Evolutionary conservation across 2,113 vertebrate genomes (phyloP).

Genomic region (Phalacrocorax carbo): DNA sequence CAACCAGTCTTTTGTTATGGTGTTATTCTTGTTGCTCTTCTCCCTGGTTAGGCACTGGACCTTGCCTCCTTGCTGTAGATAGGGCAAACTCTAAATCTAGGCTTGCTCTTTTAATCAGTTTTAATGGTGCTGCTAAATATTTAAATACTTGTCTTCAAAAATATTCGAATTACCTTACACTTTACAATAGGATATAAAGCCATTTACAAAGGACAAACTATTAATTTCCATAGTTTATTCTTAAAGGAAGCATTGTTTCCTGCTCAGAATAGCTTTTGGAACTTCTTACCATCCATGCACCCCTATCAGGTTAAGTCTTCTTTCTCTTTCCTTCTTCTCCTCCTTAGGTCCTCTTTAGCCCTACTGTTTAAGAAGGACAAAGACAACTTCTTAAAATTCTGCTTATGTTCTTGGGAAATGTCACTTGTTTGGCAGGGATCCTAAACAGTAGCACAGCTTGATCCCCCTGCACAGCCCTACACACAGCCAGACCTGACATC

Average conservation of each 20-base stretch:
- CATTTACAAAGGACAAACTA: not conserved
- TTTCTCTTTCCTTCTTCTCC: not conserved
- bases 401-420: constrained; percentile 67
- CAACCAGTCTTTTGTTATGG: not conserved
- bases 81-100: not conserved
- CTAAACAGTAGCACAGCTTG: constrained; percentile 68
- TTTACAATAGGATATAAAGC: not conserved
- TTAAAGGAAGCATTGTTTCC: not conserved
- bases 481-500: constrained; percentile 59
- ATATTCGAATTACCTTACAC: not conserved
- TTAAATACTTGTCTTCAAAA: constrained; percentile 18
- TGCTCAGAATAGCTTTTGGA: not conserved
- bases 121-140: not conserved
- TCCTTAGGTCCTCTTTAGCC: constrained; percentile 30
- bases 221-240: not conserved
- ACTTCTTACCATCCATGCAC: not conserved
- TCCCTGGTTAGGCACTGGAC: not conserved
- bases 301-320: not conserved
- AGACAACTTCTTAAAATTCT: constrained; percentile 74
- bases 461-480: constrained; percentile 31
- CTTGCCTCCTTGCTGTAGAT: not conserved
- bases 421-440: constrained; percentile 73
- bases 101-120: not conserved
- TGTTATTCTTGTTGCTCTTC: not conserved
- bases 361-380: constrained; percentile 68